Conservation (phyloP, 2,888 invertebrate genomes). For the Brachylomia viminalis region DNA sequence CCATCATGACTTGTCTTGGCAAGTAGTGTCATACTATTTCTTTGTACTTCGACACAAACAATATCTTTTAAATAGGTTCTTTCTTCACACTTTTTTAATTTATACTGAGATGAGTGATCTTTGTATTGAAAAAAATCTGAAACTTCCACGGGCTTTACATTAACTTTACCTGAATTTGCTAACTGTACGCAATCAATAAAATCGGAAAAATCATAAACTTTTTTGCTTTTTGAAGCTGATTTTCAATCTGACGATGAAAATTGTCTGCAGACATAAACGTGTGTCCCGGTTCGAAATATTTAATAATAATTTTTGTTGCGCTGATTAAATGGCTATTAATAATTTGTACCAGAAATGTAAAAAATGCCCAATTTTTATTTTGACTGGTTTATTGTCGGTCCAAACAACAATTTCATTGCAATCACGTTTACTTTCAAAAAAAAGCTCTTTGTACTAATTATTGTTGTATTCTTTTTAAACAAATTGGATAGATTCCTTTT, state of each 20-base stretch:
- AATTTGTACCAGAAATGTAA: slow-evolving; percentile 37
- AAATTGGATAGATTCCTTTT: no score
- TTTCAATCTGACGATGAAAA: no score
- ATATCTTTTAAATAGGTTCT: slow-evolving; percentile 29
- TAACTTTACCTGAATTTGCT: background rate
- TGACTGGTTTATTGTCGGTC: slow-evolving; percentile 45
- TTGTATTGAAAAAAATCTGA: slow-evolving; percentile 13
- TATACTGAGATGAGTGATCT: slow-evolving; percentile 31
- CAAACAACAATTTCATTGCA: slow-evolving; percentile 31
- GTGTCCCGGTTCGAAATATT: slow-evolving; percentile 45
- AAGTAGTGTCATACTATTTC: slow-evolving; percentile 19
- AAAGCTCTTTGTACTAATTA: slow-evolving; percentile 23
- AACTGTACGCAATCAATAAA: slow-evolving; percentile 14
- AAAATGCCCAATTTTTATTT: slow-evolving; percentile 54
- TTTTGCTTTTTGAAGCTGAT: no score
- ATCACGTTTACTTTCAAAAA: slow-evolving; percentile 42
- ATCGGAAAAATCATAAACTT: no score
- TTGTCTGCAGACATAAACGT: no score
- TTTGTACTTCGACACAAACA: slow-evolving; percentile 9
- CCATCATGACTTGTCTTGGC: slow-evolving; percentile 14
- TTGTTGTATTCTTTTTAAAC: slow-evolving; percentile 45
- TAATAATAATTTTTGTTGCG: slow-evolving; percentile 23
- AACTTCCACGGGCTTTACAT: slow-evolving; percentile 7
- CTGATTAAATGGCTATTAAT: slow-evolving; percentile 32
- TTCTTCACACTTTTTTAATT: slow-evolving; percentile 13